These are phyloP conservation scores for Odobenus rosmarus DNA, from an alignment of 2,113 vertebrate genomes.

Conservation along the genomic window DNA sequence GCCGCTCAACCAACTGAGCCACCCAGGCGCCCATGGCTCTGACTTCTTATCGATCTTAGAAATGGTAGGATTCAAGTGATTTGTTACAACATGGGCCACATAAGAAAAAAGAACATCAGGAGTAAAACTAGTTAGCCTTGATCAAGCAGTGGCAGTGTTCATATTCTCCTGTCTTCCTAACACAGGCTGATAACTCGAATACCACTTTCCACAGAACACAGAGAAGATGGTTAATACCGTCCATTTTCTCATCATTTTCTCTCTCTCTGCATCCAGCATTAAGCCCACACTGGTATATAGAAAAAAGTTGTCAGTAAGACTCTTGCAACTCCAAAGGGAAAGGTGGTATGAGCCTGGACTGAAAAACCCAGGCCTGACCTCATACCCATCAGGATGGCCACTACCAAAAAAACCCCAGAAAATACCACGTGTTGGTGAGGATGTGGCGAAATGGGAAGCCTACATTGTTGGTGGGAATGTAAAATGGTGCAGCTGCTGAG, in stretches of 20 bases:
- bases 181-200: neutral
- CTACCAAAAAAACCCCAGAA: neutral
- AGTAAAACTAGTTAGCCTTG: neutral
- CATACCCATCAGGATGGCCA: neutral
- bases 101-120: neutral
- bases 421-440: neutral
- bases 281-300: neutral
- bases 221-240: conserved; percentile 1
- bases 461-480: neutral
- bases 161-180: neutral
- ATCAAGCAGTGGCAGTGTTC: neutral
- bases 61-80: neutral
- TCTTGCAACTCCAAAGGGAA: neutral
- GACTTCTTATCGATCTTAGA: neutral
- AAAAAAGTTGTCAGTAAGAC: neutral
- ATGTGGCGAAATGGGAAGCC: neutral
- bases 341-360: neutral
- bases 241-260: neutral
- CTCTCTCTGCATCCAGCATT: neutral
- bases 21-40: neutral
- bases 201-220: conserved; percentile 1
- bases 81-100: neutral
- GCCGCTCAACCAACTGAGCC: too few species aligned
- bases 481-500: neutral
- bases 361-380: neutral